Base-by-base conservation (phyloP, 2,797 vertebrate genomes). In the Anguilla pacifica region DNA sequence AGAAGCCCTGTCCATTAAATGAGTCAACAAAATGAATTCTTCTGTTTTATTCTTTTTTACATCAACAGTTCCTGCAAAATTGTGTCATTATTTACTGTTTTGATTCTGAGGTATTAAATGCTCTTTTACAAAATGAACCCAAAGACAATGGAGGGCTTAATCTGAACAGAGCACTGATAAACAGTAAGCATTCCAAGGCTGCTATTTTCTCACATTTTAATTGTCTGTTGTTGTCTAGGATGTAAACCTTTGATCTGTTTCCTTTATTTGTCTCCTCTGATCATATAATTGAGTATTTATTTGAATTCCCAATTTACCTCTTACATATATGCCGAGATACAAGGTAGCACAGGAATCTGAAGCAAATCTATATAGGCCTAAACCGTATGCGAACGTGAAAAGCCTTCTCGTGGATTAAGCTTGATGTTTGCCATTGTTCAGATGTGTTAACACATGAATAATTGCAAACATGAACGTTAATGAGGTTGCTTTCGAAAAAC, bases 401-500 rank as follows among this genome's bases (percentile, higher is more conserved):
- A 72, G 51, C 51, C 57, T 35, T 39, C 43, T 82, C 5, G 57
- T 43, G 64, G 86, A 51, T 31, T 51, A 22, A 67, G 49, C 46
- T 43, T 84, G 7, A 84, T 84, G 82, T 74, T 28, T 84, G 6
- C 81, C 35, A 13, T 84, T 57, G 46, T 61, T 51, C 31, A 9
- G 57, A 3, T 81, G 84, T 84, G 84, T 87, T 74, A 87, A 7
- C 1, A 7, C 1, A 70, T 28, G 31, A 74, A 74, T 35, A 74
- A 74, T 35, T 3, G n/a, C 57, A 17, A 17, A 17, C 57, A 59
- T 59, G 6, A 74, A 11, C 22, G 15, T 35, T 85, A 81, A 86
- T 86, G 81, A 86, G 61, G 53, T 84, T 61, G 17, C 82, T 74
- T 46, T 61, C 22, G 46, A 15, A 82, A 87, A 82, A 87, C 28